phyloP scores from a whole-genome alignment of 2,888 invertebrate genomes.

The Lycophotia porphyrea region DNA sequence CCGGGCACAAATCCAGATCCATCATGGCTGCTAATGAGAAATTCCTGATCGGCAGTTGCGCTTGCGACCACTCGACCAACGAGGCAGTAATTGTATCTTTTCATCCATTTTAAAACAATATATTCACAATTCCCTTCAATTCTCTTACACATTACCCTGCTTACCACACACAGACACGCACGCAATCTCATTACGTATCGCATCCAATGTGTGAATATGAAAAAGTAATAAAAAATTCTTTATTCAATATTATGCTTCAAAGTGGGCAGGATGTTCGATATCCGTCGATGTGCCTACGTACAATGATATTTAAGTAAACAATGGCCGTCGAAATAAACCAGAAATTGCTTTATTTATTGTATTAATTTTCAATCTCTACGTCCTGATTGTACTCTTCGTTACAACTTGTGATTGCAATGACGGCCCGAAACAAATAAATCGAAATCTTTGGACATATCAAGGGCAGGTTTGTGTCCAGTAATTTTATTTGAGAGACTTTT shows the following conservation, averaged over 20 bases:
- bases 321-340: slow-evolving; percentile 35
- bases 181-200: not conserved
- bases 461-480: not conserved
- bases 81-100: too few species aligned
- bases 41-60: too few species aligned
- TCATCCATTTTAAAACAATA: not conserved
- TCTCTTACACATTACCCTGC: not conserved
- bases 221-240: slow-evolving; percentile 31
- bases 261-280: slow-evolving; percentile 39
- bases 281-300: slow-evolving; percentile 42
- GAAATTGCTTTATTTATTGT: slow-evolving; percentile 43
- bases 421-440: slow-evolving; percentile 32
- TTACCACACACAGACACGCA: slow-evolving; percentile 1
- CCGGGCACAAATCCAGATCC: too few species aligned
- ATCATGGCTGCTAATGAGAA: too few species aligned
- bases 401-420: slow-evolving; percentile 50
- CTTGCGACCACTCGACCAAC: too few species aligned
- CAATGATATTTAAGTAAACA: slow-evolving; percentile 50
- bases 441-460: slow-evolving; percentile 13
- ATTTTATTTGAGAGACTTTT: slow-evolving; percentile 10
- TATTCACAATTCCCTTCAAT: not conserved
- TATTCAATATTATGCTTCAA: slow-evolving; percentile 17
- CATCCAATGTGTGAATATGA: slow-evolving; percentile 5
- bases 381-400: slow-evolving; percentile 47
- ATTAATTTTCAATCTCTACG: slow-evolving; percentile 48